Conservation (phyloP, 2,797 vertebrate genomes). For the Cirrhinus mrigala region DNA sequence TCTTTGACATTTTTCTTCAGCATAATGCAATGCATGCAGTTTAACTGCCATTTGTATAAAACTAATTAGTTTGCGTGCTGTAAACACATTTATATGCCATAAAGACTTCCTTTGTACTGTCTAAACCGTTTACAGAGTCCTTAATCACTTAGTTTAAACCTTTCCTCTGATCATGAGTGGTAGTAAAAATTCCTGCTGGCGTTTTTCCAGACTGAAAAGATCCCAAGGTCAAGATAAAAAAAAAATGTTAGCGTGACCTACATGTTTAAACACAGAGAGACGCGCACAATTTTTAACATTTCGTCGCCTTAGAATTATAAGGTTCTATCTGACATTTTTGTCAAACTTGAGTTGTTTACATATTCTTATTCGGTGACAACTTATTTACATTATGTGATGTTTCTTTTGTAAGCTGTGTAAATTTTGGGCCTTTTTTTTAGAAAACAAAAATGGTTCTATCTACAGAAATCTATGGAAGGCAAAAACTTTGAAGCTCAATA, state of each 20-base stretch:
- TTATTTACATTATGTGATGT: too few relatives aligned
- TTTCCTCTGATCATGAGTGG: neutral
- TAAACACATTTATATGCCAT: neutral
- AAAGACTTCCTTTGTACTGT: constrained; percentile 3
- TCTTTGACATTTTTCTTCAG: neutral
- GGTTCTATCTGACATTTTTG: too few relatives aligned
- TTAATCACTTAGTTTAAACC: constrained; percentile 8
- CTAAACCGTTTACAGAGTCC: neutral
- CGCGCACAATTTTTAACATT: neutral
- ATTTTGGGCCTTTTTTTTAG: too few relatives aligned
- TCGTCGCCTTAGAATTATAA: too few relatives aligned
- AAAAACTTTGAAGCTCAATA: too few relatives aligned
- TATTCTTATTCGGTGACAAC: too few relatives aligned
- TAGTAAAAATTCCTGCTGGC: neutral
- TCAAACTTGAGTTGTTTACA: too few relatives aligned
- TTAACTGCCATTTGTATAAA: neutral
- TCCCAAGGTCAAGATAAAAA: constrained; percentile 27
- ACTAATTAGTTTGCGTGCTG: neutral
- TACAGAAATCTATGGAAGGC: too few relatives aligned
- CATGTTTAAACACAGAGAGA: neutral
- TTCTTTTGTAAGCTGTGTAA: too few relatives aligned
- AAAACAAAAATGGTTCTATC: too few relatives aligned
- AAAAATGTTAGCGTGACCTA: neutral
- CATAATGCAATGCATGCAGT: neutral
- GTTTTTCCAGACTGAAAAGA: constrained; percentile 17